Evolutionary conservation across 2,797 vertebrate genomes (phyloP).

Genomic region (Liasis olivaceus): DNA sequence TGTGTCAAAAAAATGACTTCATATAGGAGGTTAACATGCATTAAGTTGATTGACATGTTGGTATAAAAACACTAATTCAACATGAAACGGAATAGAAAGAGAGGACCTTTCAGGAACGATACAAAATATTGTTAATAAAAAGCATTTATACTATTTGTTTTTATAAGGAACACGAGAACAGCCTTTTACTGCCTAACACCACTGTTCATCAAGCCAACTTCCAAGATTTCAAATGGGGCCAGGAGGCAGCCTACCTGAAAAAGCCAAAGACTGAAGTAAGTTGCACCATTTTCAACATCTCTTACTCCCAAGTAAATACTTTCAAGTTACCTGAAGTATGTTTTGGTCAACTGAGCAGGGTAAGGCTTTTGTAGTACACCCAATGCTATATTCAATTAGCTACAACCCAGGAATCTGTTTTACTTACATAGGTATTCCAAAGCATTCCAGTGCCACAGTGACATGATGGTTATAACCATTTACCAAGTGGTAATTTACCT

Average conservation of each 20-base stretch:
- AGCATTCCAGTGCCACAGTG: background rate
- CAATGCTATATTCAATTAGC: background rate
- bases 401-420: background rate
- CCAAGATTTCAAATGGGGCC: background rate
- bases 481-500: background rate
- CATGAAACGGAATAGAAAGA: constrained; percentile 35
- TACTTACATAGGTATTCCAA: background rate
- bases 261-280: background rate
- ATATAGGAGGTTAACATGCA: constrained; percentile 61
- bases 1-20: constrained; percentile 69
- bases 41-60: constrained; percentile 53
- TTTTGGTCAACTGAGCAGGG: background rate
- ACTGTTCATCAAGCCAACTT: background rate
- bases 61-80: constrained; percentile 52
- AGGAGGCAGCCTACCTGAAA: background rate
- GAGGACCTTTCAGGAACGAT: background rate
- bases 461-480: background rate
- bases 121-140: background rate
- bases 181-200: background rate
- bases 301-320: background rate
- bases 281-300: background rate
- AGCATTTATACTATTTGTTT: background rate
- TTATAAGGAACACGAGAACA: background rate
- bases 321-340: background rate
- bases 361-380: background rate